Evolutionary conservation across 2,888 invertebrate genomes (phyloP), one percentile per base, ranked within the genome.

Genomic region (Drosophila meridiana): DNA sequence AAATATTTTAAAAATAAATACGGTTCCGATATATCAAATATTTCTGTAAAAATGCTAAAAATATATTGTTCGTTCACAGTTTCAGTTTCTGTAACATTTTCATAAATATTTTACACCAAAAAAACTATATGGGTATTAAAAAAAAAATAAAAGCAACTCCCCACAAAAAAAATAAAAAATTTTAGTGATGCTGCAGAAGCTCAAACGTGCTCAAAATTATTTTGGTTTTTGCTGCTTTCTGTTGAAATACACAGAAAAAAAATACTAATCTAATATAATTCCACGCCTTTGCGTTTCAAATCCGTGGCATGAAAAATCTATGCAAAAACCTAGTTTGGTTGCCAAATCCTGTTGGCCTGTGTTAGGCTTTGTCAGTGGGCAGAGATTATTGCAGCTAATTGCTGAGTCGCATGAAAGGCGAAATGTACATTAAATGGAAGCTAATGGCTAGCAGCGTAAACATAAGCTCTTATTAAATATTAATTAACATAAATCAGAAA

Each of bases 401-500:
- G 48, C 36, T n/a, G 14, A 30, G 56, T 34, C 14, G 43, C 42
- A 28, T 43, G 30, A 43, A 47, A 38, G 8, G 58, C 57, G 32
- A 36, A 66, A 43, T 61, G 42, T 38, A 52, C 28, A 42, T 38
- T 40, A 40, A 34, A 32, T 32, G 28, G 26, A 28, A 14, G 38
- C 11, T 53, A 50, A 50, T 50, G 30, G 30, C 56, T 48, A 58
- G 20, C 48, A 43, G 53, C 43, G 63, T 70, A 70, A 69, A 68
- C 64, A 67, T 80, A 75, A 73, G 73, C 80, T 69, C 76, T 81
- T 86, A 83, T 87, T 83, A 66, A 87, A 88, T 75, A 86, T 78
- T 83, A 83, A 87, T 87, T 88, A 90, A 79, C 83, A 83, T 86
- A 88, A 77, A 87, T 82, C 80, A 82, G 86, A 73, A 83, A 78